phyloP scores from a whole-genome alignment of 2,888 invertebrate genomes.

The Dicyrtomina minuta region DNA sequence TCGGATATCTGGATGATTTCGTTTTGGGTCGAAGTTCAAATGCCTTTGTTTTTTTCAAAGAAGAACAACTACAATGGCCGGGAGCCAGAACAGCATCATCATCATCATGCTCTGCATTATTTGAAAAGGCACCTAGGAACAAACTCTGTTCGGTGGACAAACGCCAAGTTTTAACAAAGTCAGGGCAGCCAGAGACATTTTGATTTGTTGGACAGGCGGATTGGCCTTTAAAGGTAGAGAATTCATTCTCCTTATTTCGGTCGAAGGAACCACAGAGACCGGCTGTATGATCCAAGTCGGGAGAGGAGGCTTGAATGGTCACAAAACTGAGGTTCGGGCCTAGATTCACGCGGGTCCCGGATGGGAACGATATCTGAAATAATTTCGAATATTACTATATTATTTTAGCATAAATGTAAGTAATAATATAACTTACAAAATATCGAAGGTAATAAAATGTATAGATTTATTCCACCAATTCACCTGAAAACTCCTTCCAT shows the following conservation, averaged over 20 bases:
- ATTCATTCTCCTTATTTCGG: constrained; percentile 51
- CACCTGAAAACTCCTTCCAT: constrained; percentile 52
- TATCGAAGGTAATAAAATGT: too few species aligned
- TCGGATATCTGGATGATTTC: constrained; percentile 41
- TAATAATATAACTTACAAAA: background rate
- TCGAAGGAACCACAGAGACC: constrained; percentile 54
- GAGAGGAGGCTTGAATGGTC: constrained; percentile 51
- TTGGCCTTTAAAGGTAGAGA: constrained; percentile 50
- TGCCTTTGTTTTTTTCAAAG: constrained; percentile 43
- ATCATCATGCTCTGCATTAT: constrained; percentile 41
- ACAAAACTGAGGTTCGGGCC: constrained; percentile 53
- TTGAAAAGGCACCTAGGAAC: constrained; percentile 50
- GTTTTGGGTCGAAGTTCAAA: constrained; percentile 48
- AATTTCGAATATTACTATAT: too few species aligned
- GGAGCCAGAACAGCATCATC: constrained; percentile 43
- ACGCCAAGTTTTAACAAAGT: constrained; percentile 51
- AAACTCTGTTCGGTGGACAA: constrained; percentile 50
- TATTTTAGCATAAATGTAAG: too few species aligned
- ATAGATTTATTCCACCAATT: background rate
- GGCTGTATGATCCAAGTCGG: constrained; percentile 53
- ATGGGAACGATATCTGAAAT: constrained; percentile 51
- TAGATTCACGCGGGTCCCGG: constrained; percentile 51
- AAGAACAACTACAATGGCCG: constrained; percentile 53
- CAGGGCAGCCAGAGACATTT: constrained; percentile 44
- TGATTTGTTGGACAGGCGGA: constrained; percentile 45